These are phyloP conservation scores for Scolopax bukidnonensis DNA, from an alignment of 2,797 vertebrate species.

Conservation along the genomic window DNA sequence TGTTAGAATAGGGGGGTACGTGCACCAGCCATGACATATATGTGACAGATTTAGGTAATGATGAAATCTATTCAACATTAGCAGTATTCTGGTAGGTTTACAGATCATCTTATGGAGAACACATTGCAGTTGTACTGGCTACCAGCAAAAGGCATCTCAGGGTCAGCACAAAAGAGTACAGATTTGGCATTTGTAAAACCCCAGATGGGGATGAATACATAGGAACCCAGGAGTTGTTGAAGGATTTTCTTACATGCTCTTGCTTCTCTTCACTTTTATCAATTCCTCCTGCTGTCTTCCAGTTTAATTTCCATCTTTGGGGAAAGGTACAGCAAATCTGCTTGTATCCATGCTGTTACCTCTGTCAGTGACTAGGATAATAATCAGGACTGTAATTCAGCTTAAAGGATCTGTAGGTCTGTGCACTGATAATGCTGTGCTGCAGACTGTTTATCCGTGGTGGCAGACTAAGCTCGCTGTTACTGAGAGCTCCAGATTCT, in stretches of 20 bases:
- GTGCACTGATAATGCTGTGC: not conserved
- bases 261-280: not conserved
- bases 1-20: not conserved
- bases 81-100: not conserved
- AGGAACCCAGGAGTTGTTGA: not conserved
- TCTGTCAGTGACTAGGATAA: not conserved
- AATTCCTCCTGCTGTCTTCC: not conserved
- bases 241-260: not conserved
- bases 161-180: not conserved
- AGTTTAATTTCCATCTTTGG: not conserved
- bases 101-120: not conserved
- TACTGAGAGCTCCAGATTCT: not conserved
- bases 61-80: not conserved
- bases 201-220: not conserved
- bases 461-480: not conserved
- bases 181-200: not conserved
- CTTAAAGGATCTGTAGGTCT: slow-evolving; percentile 46
- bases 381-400: slow-evolving; percentile 21
- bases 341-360: not conserved
- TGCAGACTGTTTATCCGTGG: not conserved
- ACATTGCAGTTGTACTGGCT: not conserved
- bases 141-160: not conserved
- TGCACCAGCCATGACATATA: not conserved
- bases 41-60: not conserved
- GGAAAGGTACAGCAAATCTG: not conserved